phyloP scores from a whole-genome alignment of 2,888 invertebrate species.

The Vandiemenella viatica region DNA sequence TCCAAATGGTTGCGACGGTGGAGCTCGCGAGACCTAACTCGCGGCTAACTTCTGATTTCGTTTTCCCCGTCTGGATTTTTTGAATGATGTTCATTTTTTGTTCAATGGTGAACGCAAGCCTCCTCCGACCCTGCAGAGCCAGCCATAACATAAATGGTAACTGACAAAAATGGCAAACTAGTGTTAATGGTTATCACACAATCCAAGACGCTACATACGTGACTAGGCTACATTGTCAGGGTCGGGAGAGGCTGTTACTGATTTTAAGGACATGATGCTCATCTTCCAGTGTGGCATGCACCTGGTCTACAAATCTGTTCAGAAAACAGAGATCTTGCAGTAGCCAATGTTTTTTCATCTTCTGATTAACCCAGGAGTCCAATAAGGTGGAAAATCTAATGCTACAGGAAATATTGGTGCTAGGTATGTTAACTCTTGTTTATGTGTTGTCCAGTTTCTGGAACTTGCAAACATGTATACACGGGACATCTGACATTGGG shows the following conservation, averaged over 20 bases:
- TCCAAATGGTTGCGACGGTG: constrained; percentile 41
- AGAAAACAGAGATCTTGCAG: too few species aligned
- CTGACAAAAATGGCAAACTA: background rate
- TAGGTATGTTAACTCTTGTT: too few species aligned
- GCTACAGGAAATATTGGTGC: background rate
- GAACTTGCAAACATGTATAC: too few species aligned
- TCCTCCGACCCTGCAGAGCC: constrained; percentile 36
- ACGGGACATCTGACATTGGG: too few species aligned
- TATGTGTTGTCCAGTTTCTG: too few species aligned
- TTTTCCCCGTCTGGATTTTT: constrained; percentile 40
- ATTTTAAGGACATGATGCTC: background rate
- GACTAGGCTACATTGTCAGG: background rate
- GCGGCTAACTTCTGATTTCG: constrained; percentile 40
- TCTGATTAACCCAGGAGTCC: background rate
- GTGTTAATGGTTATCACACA: background rate
- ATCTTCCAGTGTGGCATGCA: background rate
- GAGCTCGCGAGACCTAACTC: constrained; percentile 40
- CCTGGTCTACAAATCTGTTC: background rate
- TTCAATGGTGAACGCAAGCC: constrained; percentile 42
- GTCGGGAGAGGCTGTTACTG: background rate
- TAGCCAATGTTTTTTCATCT: background rate
- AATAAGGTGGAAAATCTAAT: background rate
- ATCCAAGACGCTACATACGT: background rate
- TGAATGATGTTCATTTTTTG: constrained; percentile 44
- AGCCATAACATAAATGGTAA: background rate